phyloP scores from a whole-genome alignment of 2,113 vertebrate genomes.

The Isichthys henryi region DNA sequence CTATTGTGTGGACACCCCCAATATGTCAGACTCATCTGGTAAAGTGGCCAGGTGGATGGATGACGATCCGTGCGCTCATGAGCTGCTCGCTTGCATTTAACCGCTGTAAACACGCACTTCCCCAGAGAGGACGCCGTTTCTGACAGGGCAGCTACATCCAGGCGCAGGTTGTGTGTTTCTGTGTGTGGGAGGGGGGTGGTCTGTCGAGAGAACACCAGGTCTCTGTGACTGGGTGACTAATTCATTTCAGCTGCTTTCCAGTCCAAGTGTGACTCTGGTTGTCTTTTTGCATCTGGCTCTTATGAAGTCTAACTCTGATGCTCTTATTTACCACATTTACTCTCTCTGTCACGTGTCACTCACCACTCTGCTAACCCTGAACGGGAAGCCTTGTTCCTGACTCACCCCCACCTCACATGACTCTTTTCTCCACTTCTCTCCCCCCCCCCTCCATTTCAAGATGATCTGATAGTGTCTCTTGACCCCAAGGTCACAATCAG shows the following conservation, averaged over 20 bases:
- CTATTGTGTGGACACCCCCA: background rate
- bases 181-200: background rate
- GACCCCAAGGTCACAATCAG: background rate
- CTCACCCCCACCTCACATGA: background rate
- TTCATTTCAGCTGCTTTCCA: background rate
- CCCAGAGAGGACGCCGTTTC: background rate
- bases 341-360: background rate
- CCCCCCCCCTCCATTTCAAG: background rate
- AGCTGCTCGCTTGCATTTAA: background rate
- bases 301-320: too few relatives aligned
- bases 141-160: background rate
- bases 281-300: background rate
- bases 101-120: background rate
- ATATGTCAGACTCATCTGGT: background rate
- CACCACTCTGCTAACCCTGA: background rate
- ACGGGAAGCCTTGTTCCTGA: background rate
- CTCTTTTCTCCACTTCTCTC: background rate
- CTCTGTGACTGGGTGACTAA: background rate
- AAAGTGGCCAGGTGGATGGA: constrained; percentile 6
- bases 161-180: background rate
- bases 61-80: background rate
- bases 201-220: background rate
- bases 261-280: background rate
- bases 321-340: background rate
- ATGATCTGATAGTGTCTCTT: background rate